Evolutionary conservation across 2,888 invertebrate species (phyloP).

Genomic region (Sarcophaga caerulescens): DNA sequence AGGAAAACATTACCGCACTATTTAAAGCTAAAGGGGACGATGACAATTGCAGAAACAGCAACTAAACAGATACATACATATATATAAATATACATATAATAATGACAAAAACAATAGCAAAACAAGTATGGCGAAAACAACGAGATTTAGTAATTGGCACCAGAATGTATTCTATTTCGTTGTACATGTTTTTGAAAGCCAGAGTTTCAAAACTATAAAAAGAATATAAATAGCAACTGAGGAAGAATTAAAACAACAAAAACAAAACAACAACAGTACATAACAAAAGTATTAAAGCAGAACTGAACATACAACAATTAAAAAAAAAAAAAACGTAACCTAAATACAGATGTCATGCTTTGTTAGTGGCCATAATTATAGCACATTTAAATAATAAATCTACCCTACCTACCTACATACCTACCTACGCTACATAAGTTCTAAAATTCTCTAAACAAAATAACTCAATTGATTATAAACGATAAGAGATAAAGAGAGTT

Average conservation of each 20-base stretch:
- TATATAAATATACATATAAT: background rate
- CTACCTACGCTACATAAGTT: no score
- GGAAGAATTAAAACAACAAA: background rate
- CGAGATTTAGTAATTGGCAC: constrained; percentile 35
- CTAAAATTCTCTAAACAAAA: no score
- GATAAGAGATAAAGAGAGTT: background rate
- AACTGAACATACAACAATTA: constrained; percentile 27
- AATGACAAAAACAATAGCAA: constrained; percentile 38
- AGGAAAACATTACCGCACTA: constrained; percentile 29
- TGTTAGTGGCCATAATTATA: background rate
- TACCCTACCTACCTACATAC: no score
- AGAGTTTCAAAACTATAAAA: background rate
- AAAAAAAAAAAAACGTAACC: background rate
- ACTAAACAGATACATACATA: background rate
- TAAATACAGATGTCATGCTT: constrained; percentile 29
- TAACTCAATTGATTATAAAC: background rate
- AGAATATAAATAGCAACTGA: background rate
- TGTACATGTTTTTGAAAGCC: background rate
- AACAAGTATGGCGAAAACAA: background rate
- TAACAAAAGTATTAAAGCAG: background rate
- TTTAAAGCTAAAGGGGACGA: constrained; percentile 33
- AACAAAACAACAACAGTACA: constrained; percentile 3
- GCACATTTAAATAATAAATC: background rate
- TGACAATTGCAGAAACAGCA: constrained; percentile 27
- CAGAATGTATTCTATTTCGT: constrained; percentile 22